Percentiles rank a stretch among this genome's conserved stretches.
Evolutionary conservation across 2,888 invertebrate species (phyloP).

Genomic region (Scaptomyza flava): DNA sequence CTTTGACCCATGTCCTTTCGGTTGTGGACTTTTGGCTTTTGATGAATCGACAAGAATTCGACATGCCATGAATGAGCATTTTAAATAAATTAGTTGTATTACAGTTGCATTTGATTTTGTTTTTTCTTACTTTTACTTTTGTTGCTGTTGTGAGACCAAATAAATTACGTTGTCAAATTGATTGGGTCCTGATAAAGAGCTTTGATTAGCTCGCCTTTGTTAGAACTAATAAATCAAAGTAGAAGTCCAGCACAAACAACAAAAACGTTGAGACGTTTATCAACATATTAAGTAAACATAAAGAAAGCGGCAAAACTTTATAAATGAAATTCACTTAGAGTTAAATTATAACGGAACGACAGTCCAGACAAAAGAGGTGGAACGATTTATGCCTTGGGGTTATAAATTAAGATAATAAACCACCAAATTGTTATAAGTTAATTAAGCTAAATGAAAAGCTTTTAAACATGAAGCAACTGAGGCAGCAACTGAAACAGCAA

Average conservation of each 20-base stretch:
- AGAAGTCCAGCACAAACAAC: constrained; percentile 8
- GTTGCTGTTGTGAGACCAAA: constrained; percentile 20
- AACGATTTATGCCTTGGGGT: constrained; percentile 56
- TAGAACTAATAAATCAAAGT: constrained; percentile 57
- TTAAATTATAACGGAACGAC: constrained; percentile 40
- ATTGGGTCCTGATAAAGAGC: constrained; percentile 55
- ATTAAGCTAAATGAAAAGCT: constrained; percentile 81
- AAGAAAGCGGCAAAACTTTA: constrained; percentile 27
- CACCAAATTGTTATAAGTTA: constrained; percentile 79
- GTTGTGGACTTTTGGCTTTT: constrained; percentile 64
- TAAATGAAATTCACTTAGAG: constrained; percentile 53
- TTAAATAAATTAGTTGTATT: constrained; percentile 79
- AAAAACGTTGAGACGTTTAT: constrained; percentile 7
- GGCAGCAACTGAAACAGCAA: constrained; percentile 23
- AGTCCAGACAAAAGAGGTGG: constrained; percentile 22
- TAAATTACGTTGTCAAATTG: constrained; percentile 65
- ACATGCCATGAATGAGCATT: constrained; percentile 77
- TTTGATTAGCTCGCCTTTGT: constrained; percentile 55
- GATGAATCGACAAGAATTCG: constrained; percentile 77
- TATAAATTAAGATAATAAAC: constrained; percentile 79
- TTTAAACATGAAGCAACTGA: constrained; percentile 57
- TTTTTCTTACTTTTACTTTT: neutral
- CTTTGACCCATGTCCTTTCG: constrained; percentile 71
- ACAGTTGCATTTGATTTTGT: constrained; percentile 42
- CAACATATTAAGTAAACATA: constrained; percentile 39